Percentiles rank a stretch among this genome's conserved stretches.
Conservation (phyloP, 1,140 invertebrate genomes). For the Nebria ingens region DNA sequence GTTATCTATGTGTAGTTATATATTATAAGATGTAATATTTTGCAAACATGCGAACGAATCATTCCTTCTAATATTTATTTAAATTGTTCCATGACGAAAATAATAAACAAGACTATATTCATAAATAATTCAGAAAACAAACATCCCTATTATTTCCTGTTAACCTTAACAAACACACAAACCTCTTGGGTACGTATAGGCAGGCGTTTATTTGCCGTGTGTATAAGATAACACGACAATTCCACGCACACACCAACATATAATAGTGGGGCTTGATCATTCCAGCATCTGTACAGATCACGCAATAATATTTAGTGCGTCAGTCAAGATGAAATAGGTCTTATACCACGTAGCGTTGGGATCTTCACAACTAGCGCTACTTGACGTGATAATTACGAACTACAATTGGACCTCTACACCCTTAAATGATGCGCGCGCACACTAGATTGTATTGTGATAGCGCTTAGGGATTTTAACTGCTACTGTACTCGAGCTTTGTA, state of each 20-base stretch:
- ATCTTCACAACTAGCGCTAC: background rate
- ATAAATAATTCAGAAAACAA: background rate
- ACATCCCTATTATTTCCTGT: background rate
- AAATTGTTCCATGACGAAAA: too few species aligned
- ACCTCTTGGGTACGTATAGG: background rate
- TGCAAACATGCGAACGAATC: too few species aligned
- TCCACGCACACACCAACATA: background rate
- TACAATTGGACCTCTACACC: too few species aligned
- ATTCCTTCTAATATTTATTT: too few species aligned
- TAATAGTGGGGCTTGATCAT: too few species aligned
- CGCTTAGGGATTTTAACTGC: background rate
- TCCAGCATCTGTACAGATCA: too few species aligned
- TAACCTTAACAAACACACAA: background rate
- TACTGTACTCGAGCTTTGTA: background rate
- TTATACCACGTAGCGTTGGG: too few species aligned
- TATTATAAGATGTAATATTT: too few species aligned
- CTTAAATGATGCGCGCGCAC: too few species aligned
- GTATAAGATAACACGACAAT: background rate
- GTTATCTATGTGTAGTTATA: too few species aligned
- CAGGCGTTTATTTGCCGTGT: background rate
- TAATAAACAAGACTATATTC: too few species aligned
- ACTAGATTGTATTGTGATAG: background rate
- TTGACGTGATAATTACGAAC: background rate
- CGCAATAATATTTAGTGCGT: background rate
- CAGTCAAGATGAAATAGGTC: background rate